Evolutionary conservation across 1,140 invertebrate species (phyloP).

Genomic region (Drosophila sp.): DNA sequence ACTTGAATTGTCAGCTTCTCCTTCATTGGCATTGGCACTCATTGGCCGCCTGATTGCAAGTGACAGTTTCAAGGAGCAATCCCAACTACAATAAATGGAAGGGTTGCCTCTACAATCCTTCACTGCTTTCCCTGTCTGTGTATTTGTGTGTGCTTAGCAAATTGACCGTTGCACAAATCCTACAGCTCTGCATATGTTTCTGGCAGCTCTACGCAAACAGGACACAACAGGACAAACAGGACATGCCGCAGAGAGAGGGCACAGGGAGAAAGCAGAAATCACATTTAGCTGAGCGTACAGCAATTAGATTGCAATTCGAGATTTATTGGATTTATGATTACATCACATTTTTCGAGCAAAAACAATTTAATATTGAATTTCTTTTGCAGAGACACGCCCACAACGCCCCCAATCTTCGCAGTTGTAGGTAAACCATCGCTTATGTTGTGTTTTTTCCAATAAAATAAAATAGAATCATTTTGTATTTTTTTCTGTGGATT

Average conservation of each 20-base stretch:
- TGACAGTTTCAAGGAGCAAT: conserved; percentile 67
- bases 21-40: conserved; percentile 69
- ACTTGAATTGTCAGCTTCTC: conserved; percentile 68
- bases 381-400: conserved; percentile 46
- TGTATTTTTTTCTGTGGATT: conserved; percentile 39
- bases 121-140: not conserved
- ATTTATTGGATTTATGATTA: conserved; percentile 70
- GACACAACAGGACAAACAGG: not conserved
- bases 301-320: conserved; percentile 63
- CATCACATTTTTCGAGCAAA: conserved; percentile 34
- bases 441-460: conserved; percentile 31
- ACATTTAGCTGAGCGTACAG: conserved; percentile 29
- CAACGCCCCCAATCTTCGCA: conserved; percentile 29
- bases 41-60: conserved; percentile 63
- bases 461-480: not conserved
- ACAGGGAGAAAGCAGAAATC: conserved; percentile 42
- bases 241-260: not conserved
- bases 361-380: conserved; percentile 70
- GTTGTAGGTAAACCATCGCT: conserved; percentile 24
- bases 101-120: conserved; percentile 43
- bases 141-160: conserved; percentile 59
- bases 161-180: conserved; percentile 76
- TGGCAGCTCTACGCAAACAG: conserved; percentile 29
- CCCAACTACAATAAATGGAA: conserved; percentile 51
- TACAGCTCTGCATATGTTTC: conserved; percentile 67